Base-by-base conservation (phyloP, 2,113 vertebrate species). In the Heterotis niloticus region DNA sequence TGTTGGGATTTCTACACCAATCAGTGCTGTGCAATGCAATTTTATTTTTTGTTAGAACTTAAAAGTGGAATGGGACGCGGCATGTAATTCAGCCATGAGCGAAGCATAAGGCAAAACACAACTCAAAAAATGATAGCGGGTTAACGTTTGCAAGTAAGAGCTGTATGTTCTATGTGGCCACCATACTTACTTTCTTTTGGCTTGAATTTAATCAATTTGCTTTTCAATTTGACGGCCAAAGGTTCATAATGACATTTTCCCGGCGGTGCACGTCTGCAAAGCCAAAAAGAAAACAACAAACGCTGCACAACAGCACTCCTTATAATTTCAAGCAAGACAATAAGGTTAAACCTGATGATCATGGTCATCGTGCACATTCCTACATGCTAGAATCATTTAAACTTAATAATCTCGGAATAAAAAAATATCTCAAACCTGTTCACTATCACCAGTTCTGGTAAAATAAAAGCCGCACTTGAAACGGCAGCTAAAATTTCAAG, bases 161-260 rank as follows among this genome's bases (percentile, higher is more conserved):
- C 14, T 29, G 26, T 60, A 51, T n/a, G 23, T 76, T 18, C 9
- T 23, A 24, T 17, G 14, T 1, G 18, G 0, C 18, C 34, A 78
- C 56, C 9, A 62, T 70, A 95, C 96, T 94, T 88, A 99, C 96
- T 92, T 91, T 97, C 96, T 85, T 94, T 95, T 29, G 95, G 94
- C 84, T 92, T 87, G 81, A 98, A 98, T 0, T 71, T 86, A 78
- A 94, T 85, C 76, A 91, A 88, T 24, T 85, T 92, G 85, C 95
- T 93, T 87, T 89, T 96, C 23, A 95, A 92, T 89, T 87, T 91
- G 80, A 99, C 96, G 76, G 91, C 91, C 1, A 82, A 79, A 0
- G 95, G 93, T 24, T 94, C 90, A 75, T 93, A 92, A 81, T 77
- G 91, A 83, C 96, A 98, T 78, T 93, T 94, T 89, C 94, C 90